These are phyloP conservation scores for Yoshiicerus persimilis DNA, from an alignment of 1,140 invertebrate species.

Conservation along the genomic window DNA sequence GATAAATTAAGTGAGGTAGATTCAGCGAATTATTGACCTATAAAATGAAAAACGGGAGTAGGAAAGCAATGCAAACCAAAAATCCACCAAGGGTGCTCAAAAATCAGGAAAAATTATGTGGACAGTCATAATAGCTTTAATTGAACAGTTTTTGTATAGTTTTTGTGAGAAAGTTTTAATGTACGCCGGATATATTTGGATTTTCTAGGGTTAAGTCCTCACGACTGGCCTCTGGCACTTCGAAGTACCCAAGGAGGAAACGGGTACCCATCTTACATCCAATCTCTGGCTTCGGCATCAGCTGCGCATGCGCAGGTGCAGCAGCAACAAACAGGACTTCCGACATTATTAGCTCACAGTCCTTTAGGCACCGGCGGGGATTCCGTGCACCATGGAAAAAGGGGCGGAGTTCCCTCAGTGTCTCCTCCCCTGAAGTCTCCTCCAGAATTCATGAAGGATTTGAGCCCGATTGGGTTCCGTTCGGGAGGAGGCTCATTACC, in stretches of 20 bases:
- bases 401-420: not conserved
- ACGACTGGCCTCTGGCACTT: conserved; percentile 43
- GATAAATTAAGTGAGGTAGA: too few relatives aligned
- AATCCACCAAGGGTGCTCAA: too few relatives aligned
- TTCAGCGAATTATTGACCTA: too few relatives aligned
- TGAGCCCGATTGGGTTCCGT: not conserved
- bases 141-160: too few relatives aligned
- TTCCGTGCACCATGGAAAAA: not conserved
- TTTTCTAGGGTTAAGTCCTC: conserved; percentile 37
- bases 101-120: too few relatives aligned
- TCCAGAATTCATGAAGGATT: conserved; percentile 24
- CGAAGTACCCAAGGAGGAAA: not conserved
- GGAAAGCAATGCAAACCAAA: too few relatives aligned
- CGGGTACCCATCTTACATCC: conserved; percentile 40
- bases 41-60: too few relatives aligned
- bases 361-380: not conserved
- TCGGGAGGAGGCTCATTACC: not conserved
- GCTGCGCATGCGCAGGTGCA: not conserved
- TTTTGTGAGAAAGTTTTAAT: too few relatives aligned
- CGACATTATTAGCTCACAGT: not conserved
- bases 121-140: too few relatives aligned
- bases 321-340: not conserved
- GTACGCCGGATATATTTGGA: too few relatives aligned
- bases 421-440: conserved; percentile 24
- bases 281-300: conserved; percentile 34